phyloP scores from a whole-genome alignment of 2,888 invertebrate species.

The Meta bourneti region DNA sequence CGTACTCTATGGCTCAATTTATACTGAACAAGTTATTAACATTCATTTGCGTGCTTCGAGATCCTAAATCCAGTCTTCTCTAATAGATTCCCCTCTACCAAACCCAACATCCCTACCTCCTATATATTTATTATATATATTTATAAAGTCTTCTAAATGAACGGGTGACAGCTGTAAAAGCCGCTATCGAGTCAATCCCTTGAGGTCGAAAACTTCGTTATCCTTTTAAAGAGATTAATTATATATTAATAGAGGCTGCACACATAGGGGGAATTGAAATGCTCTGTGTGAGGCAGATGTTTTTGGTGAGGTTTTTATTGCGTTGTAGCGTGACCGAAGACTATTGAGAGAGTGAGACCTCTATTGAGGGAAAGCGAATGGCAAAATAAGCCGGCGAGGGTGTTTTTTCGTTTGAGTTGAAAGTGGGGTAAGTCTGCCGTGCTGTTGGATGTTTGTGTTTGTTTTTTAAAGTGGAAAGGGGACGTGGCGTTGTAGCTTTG shows the following conservation, averaged over 20 bases:
- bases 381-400: neutral
- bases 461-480: too few species aligned
- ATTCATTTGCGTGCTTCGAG: neutral
- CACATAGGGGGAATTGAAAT: constrained; percentile 18
- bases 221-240: constrained; percentile 40
- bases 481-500: too few species aligned
- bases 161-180: too few species aligned
- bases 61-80: neutral
- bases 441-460: neutral
- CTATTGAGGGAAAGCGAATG: constrained; percentile 29
- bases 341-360: constrained; percentile 9
- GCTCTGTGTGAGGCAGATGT: constrained; percentile 12
- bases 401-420: neutral
- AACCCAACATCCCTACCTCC: too few species aligned
- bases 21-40: neutral
- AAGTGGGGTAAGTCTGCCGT: neutral
- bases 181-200: too few species aligned
- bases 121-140: too few species aligned
- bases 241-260: constrained; percentile 62
- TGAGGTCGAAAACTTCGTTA: neutral
- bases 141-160: too few species aligned
- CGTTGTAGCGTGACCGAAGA: constrained; percentile 57
- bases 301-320: constrained; percentile 52
- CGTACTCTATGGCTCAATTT: neutral
- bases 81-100: too few species aligned